phyloP scores from a whole-genome alignment of 1,140 invertebrate species.

The Sycobia sp. region DNA sequence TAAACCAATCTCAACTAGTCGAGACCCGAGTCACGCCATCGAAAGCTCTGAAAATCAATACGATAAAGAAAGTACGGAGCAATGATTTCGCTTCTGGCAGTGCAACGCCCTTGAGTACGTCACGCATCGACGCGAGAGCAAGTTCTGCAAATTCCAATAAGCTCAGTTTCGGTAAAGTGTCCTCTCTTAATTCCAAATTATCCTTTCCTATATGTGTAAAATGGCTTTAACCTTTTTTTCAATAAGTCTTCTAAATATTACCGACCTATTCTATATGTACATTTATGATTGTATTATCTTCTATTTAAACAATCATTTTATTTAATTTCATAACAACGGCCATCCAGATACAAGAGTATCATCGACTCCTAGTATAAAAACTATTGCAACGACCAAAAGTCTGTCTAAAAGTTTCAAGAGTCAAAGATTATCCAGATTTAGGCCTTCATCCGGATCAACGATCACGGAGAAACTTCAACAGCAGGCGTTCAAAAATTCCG shows the following conservation, averaged over 20 bases:
- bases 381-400: background rate
- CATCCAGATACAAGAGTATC: constrained; percentile 1
- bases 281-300: too few species aligned
- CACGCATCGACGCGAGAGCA: background rate
- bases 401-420: too few species aligned
- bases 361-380: constrained; percentile 3
- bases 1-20: background rate
- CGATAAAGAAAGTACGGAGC: constrained; percentile 5
- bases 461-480: constrained; percentile 15
- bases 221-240: too few species aligned
- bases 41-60: constrained; percentile 19
- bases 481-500: constrained; percentile 47
- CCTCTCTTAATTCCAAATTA: background rate
- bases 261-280: too few species aligned
- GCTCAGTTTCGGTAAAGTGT: background rate
- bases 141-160: background rate
- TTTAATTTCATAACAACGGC: background rate
- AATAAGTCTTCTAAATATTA: too few species aligned
- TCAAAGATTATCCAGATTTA: too few species aligned
- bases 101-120: background rate
- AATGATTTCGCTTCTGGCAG: constrained; percentile 11
- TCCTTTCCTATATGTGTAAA: too few species aligned
- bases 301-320: too few species aligned
- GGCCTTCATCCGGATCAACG: background rate
- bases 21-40: background rate